These are phyloP conservation scores for Acanthosoma haemorrhoidale DNA, from an alignment of 2,888 invertebrate genomes.

Conservation along the genomic window DNA sequence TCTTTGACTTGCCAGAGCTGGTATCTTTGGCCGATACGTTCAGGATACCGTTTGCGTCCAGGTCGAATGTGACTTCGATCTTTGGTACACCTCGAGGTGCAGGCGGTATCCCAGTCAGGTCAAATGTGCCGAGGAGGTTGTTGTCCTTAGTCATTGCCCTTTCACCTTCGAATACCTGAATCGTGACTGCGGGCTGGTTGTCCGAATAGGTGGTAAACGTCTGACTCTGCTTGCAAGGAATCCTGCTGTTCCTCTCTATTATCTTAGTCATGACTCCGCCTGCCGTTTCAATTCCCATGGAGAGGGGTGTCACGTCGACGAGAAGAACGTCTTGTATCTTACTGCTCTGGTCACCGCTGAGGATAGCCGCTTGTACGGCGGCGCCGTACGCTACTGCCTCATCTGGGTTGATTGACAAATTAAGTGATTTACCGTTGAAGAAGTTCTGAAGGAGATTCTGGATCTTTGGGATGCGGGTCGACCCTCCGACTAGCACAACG, in stretches of 20 bases:
- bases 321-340: slow-evolving; percentile 67
- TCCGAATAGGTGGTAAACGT: slow-evolving; percentile 75
- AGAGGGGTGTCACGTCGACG: slow-evolving; percentile 63
- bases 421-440: slow-evolving; percentile 60
- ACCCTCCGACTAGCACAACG: slow-evolving; percentile 83
- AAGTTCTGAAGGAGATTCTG: slow-evolving; percentile 76
- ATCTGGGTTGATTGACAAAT: slow-evolving; percentile 68
- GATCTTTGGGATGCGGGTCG: slow-evolving; percentile 85
- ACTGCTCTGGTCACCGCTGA: slow-evolving; percentile 53
- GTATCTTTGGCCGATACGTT: slow-evolving; percentile 57
- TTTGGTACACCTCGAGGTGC: slow-evolving; percentile 70
- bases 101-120: slow-evolving; percentile 69
- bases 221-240: slow-evolving; percentile 66
- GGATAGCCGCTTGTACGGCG: slow-evolving; percentile 72
- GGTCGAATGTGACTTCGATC: slow-evolving; percentile 79
- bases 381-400: slow-evolving; percentile 81
- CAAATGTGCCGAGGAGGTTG: slow-evolving; percentile 74
- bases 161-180: slow-evolving; percentile 71
- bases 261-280: slow-evolving; percentile 73
- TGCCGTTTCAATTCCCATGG: slow-evolving; percentile 70
- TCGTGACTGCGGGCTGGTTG: slow-evolving; percentile 70
- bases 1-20: slow-evolving; percentile 62
- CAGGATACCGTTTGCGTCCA: slow-evolving; percentile 62
- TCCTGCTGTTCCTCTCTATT: slow-evolving; percentile 65
- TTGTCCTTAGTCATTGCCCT: slow-evolving; percentile 86